Percentiles rank a stretch among this genome's conserved stretches.
phyloP scores from a whole-genome alignment of 2,113 vertebrate genomes.

The Lutjanus erythropterus region DNA sequence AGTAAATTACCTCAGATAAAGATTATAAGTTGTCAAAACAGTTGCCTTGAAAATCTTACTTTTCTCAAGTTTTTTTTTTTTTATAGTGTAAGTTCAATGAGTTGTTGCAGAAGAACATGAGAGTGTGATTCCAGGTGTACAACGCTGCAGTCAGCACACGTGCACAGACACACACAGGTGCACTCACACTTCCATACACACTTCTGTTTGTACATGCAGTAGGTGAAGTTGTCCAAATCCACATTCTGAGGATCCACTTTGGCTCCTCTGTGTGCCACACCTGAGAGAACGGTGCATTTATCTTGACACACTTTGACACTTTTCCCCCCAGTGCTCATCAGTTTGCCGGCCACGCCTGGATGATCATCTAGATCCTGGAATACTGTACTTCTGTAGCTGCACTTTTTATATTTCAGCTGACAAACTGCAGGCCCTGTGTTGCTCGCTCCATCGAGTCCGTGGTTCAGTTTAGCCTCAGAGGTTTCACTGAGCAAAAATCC shows the following conservation, averaged over 20 bases:
- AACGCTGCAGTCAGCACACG: neutral
- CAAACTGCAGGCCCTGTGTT: conserved; percentile 29
- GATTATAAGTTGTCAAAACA: no score
- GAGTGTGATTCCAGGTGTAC: neutral
- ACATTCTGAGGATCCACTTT: conserved; percentile 21
- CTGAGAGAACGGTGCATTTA: conserved; percentile 32
- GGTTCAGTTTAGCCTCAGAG: conserved; percentile 20
- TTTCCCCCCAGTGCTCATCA: conserved; percentile 40
- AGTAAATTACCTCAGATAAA: no score
- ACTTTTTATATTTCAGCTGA: conserved; percentile 43
- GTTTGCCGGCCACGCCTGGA: conserved; percentile 37
- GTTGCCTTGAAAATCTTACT: no score
- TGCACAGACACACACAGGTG: neutral
- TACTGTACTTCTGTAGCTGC: conserved; percentile 25
- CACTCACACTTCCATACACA: neutral
- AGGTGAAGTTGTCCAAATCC: conserved; percentile 8
- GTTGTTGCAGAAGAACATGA: neutral
- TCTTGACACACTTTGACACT: conserved; percentile 54
- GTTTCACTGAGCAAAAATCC: conserved; percentile 5
- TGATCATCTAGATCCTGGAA: conserved; percentile 39
- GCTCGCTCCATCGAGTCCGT: conserved; percentile 30
- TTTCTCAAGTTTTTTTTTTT: no score
- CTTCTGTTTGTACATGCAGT: neutral
- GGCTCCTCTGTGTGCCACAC: conserved; percentile 23
- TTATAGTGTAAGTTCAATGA: neutral